Evolutionary conservation across 2,113 vertebrate genomes (phyloP).

Genomic region (Seriola dumerili): DNA sequence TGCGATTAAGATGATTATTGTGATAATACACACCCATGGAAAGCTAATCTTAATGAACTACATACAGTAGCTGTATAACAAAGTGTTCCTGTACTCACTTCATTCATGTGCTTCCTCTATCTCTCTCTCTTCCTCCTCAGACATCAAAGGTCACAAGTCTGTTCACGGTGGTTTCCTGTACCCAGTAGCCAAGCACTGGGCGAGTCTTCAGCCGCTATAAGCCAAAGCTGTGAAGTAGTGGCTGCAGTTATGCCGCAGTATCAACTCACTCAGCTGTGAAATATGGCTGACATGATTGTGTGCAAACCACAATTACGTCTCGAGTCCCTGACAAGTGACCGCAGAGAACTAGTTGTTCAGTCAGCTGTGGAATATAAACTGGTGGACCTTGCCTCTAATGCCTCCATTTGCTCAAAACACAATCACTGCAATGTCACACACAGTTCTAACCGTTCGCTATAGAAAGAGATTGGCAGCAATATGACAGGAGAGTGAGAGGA

Average conservation of each 20-base stretch:
- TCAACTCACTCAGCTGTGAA: constrained; percentile 73
- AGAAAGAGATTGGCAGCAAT: constrained; percentile 57
- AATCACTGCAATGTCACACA: constrained; percentile 64
- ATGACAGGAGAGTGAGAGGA: constrained; percentile 46
- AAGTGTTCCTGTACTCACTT: neutral
- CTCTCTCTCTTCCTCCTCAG: neutral
- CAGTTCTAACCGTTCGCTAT: constrained; percentile 33
- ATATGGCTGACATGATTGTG: constrained; percentile 67
- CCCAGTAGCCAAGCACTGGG: neutral
- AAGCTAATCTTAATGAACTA: neutral
- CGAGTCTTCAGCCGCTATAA: constrained; percentile 1
- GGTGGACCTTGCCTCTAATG: constrained; percentile 62
- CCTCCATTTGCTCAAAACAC: constrained; percentile 65
- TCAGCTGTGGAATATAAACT: constrained; percentile 68
- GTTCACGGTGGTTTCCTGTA: neutral
- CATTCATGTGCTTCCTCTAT: neutral
- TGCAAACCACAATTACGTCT: constrained; percentile 65
- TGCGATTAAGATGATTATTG: neutral
- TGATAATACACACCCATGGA: neutral
- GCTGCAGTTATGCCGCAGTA: constrained; percentile 45
- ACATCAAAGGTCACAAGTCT: constrained; percentile 40
- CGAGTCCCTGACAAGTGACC: constrained; percentile 72
- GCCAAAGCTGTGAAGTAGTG: constrained; percentile 2
- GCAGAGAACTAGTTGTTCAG: constrained; percentile 65
- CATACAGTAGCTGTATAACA: neutral